Evolutionary conservation across 2,113 vertebrate genomes (phyloP).

Genomic region (Lathamus discolor): DNA sequence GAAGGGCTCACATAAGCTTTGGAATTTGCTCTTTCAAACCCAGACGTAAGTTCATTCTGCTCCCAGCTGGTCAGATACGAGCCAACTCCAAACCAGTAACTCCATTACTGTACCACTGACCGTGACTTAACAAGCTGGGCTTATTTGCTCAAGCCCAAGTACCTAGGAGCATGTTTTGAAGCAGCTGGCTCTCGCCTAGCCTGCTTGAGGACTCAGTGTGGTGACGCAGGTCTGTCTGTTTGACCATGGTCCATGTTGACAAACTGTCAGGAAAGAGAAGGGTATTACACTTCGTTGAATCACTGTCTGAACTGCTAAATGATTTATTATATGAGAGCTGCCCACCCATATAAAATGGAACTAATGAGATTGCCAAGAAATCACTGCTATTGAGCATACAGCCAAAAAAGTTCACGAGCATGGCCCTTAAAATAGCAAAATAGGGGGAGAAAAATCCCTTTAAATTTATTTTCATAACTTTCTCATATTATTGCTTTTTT

Average conservation of each 20-base stretch:
- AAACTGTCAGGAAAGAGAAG: not conserved
- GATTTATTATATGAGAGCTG: not conserved
- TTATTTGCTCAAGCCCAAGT: not conserved
- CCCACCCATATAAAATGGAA: not conserved
- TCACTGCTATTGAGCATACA: not conserved
- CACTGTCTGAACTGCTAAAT: not conserved
- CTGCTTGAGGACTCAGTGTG: not conserved
- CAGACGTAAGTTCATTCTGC: not conserved
- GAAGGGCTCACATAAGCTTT: not conserved
- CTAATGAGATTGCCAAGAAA: not conserved
- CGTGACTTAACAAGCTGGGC: not conserved
- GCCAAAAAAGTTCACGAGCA: not conserved
- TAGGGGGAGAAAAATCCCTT: not conserved
- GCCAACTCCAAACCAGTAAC: not conserved
- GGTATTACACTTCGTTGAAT: not conserved
- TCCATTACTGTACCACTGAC: not conserved
- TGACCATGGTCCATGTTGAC: not conserved
- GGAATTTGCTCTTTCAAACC: not conserved
- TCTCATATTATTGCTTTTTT: not conserved
- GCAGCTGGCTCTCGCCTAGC: not conserved
- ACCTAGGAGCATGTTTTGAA: not conserved
- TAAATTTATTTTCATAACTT: constrained; percentile 21
- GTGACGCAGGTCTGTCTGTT: not conserved
- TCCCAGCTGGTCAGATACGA: not conserved
- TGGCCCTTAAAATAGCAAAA: not conserved